Base-by-base conservation (phyloP, 1,140 invertebrate genomes). In the Eurosta solidaginis region DNA sequence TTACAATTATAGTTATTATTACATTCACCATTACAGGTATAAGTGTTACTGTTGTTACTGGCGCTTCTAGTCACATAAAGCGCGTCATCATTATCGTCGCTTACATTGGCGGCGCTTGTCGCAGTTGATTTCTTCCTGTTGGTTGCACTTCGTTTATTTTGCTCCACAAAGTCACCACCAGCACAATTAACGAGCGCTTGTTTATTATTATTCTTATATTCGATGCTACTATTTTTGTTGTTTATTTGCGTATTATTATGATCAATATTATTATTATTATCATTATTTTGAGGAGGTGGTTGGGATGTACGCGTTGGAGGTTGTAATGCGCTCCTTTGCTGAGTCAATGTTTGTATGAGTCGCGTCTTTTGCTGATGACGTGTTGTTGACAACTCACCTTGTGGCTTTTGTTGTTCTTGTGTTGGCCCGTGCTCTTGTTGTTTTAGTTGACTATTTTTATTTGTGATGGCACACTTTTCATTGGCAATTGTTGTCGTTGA, bases 1-100 rank as follows among this genome's bases (percentile, higher is more conserved):
- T 81, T 82, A 49, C 81, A 85, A 27, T 83, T 85, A 76, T 84
- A 83, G 40, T 85, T 83, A 73, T 80, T 81, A 47, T 81, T 82
- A 20, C 79, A 79, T 29, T 78, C 81, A 33, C 74, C 80, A 79
- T n/a, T n/a, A n/a, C n/a, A n/a, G n/a, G n/a, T n/a, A n/a, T 78
- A 75, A 74, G 63, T 22, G 47, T 5, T 74, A 77, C 68, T 78
- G 33, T 33, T 47, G 25, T 73, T 40, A 75, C 52, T 52, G 78
- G 33, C 59, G 59, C 12, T 29, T 68, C n/a, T n/a, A 68, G 2
- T 17, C 12, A n/a, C 22, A n/a, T 68, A n/a, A 20, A 7, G 10
- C 59, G n/a, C 59, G 59, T 54, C 20, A 25, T 12, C 1, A 20
- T 12, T 12, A 54, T 33, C 59, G n/a, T 40, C 29, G 40, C 33